Conservation (phyloP, 2,888 invertebrate species). For the Oscheius sp. region DNA sequence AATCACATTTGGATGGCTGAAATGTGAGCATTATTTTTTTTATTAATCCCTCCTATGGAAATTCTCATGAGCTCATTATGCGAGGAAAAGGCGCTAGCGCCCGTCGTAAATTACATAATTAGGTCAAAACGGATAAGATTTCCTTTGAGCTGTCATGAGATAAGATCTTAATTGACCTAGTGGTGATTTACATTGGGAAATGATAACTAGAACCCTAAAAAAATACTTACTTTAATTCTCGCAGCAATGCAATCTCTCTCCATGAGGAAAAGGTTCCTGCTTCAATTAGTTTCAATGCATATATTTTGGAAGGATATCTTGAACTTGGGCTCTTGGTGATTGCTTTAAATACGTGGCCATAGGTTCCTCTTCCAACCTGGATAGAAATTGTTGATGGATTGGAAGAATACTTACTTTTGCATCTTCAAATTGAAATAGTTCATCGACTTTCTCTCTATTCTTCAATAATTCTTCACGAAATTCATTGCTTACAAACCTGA, state of each 20-base stretch:
- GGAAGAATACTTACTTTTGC: conserved; percentile 82
- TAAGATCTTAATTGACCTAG: too few relatives aligned
- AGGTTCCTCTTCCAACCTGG: conserved; percentile 70
- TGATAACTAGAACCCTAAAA: too few relatives aligned
- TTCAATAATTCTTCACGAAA: conserved; percentile 6
- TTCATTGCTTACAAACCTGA: conserved; percentile 15
- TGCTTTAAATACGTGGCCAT: conserved; percentile 82
- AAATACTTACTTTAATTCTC: conserved; percentile 80
- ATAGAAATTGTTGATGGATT: neutral
- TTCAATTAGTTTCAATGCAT: conserved; percentile 97
- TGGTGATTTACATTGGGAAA: too few relatives aligned
- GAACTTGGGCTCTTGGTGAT: conserved; percentile 38
- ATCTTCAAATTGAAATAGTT: conserved; percentile 95
- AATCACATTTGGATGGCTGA: conserved; percentile 86
- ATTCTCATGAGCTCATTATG: too few relatives aligned
- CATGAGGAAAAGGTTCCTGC: conserved; percentile 82
- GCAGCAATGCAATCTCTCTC: conserved; percentile 90
- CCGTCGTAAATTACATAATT: too few relatives aligned
- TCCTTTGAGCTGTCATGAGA: too few relatives aligned
- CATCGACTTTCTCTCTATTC: conserved; percentile 81
- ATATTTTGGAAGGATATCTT: conserved; percentile 79
- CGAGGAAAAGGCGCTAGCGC: too few relatives aligned
- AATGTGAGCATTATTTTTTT: conserved; percentile 25
- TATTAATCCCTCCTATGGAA: too few relatives aligned
- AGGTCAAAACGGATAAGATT: too few relatives aligned